Evolutionary conservation across 1,140 invertebrate genomes (phyloP), one percentile per base, ranked within the genome.

Genomic region (Cyclargus thomasi): DNA sequence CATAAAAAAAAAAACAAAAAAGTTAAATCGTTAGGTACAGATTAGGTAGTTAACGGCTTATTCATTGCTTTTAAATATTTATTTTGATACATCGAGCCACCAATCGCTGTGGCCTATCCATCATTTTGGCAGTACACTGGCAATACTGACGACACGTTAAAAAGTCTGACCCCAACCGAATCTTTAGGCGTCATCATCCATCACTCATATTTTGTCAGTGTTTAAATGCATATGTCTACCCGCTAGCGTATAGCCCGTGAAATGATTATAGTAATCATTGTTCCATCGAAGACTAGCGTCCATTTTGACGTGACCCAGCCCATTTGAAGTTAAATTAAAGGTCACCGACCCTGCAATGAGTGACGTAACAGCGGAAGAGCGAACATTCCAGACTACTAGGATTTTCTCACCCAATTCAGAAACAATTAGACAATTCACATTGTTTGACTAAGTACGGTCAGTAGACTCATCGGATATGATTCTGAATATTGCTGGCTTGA

Each of bases 371-470:
- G 69, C 76, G 74, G 76, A 78, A 79, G 70, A 70, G 62, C 62
- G 72, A 76, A 74, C 73, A 80, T 80, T 80, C 76, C 73, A 67
- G 67, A 70, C 63, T 65, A 74, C 68, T 68, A 74, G 59, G 67
- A 76, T 75, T 76, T 80, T 80, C 76, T 78, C 74, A 75, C 76
- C 76, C 73, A 80, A 77, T 80, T 78, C 78, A 75, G 67, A 67
- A 47, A 53, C 69, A 78, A 78, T 76, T 78, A 78, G 73, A 74
- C 67, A 66, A 68, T 72, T 70, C 72, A 73, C 68, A 74, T 77
- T 75, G 68, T 74, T 74, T 65, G 64, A 62, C 67, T 70, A 53
- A 53, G 55, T 67, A 70, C 67, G 47, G 39, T 67, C 67, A 64
- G 67, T 39, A 69, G 57, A 57, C 39, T 4, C 29, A 29, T 29